A percentile compares a stretch with the other conserved stretches of the same genome.
phyloP scores from a whole-genome alignment of 2,888 invertebrate genomes.

The Chloroclystis v-ata region DNA sequence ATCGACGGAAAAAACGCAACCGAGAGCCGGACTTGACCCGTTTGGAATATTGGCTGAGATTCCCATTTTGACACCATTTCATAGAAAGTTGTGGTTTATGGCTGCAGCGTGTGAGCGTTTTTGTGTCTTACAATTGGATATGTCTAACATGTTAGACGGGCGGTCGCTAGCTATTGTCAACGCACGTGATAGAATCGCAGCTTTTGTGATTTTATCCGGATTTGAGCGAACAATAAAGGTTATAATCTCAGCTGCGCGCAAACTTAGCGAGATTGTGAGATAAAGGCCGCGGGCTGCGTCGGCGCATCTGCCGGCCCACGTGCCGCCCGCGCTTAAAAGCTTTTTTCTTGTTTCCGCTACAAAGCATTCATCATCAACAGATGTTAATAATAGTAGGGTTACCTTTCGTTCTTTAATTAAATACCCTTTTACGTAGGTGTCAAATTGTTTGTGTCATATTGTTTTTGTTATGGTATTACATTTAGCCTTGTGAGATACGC shows the following conservation, averaged over 20 bases:
- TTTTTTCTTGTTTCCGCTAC: constrained; percentile 56
- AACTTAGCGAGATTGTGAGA: constrained; percentile 55
- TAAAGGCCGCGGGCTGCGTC: constrained; percentile 59
- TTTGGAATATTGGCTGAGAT: constrained; percentile 39
- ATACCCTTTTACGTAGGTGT: constrained; percentile 47
- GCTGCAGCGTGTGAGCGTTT: no score
- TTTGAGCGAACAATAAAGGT: constrained; percentile 57
- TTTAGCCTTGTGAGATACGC: constrained; percentile 38
- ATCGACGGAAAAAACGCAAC: constrained; percentile 67
- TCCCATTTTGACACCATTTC: constrained; percentile 2
- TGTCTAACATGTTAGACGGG: not conserved
- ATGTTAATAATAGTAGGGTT: constrained; percentile 66
- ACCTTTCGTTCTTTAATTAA: constrained; percentile 63
- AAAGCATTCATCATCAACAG: constrained; percentile 71
- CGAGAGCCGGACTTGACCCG: constrained; percentile 71
- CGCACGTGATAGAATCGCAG: constrained; percentile 29
- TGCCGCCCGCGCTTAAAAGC: constrained; percentile 60
- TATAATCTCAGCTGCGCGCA: constrained; percentile 58
- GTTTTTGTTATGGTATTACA: constrained; percentile 31
- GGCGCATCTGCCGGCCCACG: constrained; percentile 75
- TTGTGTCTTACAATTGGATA: not conserved
- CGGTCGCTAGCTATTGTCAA: constrained; percentile 4
- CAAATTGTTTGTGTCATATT: constrained; percentile 41
- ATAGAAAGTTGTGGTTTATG: not conserved
- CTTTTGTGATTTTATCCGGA: constrained; percentile 39